Percentiles rank a stretch among this genome's conserved stretches.
Conservation (phyloP, 2,888 invertebrate species). For the Cancer borealis region DNA sequence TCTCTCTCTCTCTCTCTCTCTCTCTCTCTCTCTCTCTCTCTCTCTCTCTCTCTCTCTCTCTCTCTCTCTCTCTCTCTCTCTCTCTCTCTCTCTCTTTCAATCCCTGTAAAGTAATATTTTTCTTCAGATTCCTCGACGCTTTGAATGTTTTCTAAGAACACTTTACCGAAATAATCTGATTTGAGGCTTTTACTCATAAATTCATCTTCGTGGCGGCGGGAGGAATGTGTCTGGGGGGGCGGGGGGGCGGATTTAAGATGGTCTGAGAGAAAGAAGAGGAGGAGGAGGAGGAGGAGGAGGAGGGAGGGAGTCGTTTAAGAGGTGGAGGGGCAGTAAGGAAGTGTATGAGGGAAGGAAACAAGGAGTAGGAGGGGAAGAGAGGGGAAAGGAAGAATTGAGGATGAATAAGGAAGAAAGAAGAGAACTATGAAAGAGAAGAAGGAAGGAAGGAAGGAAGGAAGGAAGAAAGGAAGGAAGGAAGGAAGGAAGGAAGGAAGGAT, state of each 20-base stretch:
- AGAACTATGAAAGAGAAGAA: too few species aligned
- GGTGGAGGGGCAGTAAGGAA: too few species aligned
- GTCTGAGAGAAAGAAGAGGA: not conserved
- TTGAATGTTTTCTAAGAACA: not conserved
- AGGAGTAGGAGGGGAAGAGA: too few species aligned
- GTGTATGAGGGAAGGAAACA: too few species aligned
- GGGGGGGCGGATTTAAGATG: not conserved
- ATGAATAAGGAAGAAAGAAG: too few species aligned
- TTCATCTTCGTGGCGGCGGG: not conserved
- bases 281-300: constrained; percentile 7
- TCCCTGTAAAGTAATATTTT: not conserved
- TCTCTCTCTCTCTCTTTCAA: too few species aligned
- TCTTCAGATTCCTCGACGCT: not conserved
- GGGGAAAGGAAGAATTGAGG: too few species aligned
- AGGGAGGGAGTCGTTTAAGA: not conserved
- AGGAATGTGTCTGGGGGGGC: not conserved
- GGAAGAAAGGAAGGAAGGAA: not conserved
- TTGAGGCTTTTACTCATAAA: not conserved
- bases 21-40: too few species aligned
- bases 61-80: too few species aligned
- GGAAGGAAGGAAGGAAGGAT: not conserved
- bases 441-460: too few species aligned
- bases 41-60: too few species aligned
- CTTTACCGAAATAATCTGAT: not conserved
- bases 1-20: too few species aligned